Conservation (phyloP, 2,113 vertebrate species). For the Maccullochella peelii region DNA sequence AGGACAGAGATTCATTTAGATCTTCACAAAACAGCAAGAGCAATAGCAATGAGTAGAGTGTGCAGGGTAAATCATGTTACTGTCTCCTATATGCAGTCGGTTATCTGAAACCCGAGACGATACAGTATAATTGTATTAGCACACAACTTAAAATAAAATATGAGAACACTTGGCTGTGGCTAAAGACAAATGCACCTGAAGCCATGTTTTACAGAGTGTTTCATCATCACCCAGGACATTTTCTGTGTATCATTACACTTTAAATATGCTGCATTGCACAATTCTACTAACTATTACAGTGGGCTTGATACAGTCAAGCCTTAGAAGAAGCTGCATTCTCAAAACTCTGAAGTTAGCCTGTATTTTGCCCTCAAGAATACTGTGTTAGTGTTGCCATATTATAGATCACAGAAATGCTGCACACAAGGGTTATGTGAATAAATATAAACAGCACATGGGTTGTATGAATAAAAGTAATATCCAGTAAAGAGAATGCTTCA, state of each 20-base stretch:
- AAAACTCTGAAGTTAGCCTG: neutral
- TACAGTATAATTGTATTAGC: conserved; percentile 50
- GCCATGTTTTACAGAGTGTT: conserved; percentile 63
- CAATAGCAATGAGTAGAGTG: conserved; percentile 31
- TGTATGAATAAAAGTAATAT: conserved; percentile 23
- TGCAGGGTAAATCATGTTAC: conserved; percentile 21
- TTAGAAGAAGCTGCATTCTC: conserved; percentile 18
- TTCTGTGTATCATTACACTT: conserved; percentile 44
- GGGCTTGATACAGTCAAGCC: conserved; percentile 21
- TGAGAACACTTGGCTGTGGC: conserved; percentile 37
- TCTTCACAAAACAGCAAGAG: conserved; percentile 32
- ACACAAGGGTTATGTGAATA: conserved; percentile 31
- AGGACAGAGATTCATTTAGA: conserved; percentile 65
- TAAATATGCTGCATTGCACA: conserved; percentile 47
- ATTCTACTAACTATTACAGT: conserved; percentile 15
- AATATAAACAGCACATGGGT: conserved; percentile 4
- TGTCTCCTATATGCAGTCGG: conserved; percentile 30
- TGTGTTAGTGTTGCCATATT: conserved; percentile 15
- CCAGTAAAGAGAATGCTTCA: conserved; percentile 17
- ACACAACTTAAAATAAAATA: conserved; percentile 57
- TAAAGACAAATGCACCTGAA: conserved; percentile 50
- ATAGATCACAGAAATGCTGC: conserved; percentile 8
- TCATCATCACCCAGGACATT: conserved; percentile 68
- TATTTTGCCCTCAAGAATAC: conserved; percentile 4
- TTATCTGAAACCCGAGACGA: conserved; percentile 47